phyloP scores from a whole-genome alignment of 1,140 invertebrate genomes.

The Olivierus martensii region DNA sequence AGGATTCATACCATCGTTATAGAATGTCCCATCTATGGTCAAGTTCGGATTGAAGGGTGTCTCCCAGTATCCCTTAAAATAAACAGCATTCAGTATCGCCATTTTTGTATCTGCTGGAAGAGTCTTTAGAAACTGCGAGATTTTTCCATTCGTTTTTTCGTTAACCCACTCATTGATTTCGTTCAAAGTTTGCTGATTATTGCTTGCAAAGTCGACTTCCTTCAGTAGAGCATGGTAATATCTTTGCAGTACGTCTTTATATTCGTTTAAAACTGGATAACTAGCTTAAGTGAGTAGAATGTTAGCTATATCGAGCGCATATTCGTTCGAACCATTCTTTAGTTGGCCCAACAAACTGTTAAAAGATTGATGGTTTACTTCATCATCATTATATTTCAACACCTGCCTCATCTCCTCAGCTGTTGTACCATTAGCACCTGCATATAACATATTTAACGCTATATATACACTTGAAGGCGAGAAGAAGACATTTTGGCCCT shows the following conservation, averaged over 20 bases:
- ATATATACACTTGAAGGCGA: slow-evolving; percentile 4
- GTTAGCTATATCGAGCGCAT: not conserved
- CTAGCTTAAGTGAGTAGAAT: not conserved
- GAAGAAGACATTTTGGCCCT: slow-evolving; percentile 9
- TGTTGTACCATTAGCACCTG: not conserved
- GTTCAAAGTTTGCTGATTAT: slow-evolving; percentile 32
- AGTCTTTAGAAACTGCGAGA: slow-evolving; percentile 40
- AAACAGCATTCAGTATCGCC: slow-evolving; percentile 58
- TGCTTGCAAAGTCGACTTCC: slow-evolving; percentile 1
- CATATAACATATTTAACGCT: slow-evolving; percentile 9
- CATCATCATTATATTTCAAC: not conserved
- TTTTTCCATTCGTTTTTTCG: slow-evolving; percentile 45
- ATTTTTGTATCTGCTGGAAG: slow-evolving; percentile 39
- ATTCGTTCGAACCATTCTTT: not conserved
- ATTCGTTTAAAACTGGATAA: not conserved
- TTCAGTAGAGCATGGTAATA: not conserved
- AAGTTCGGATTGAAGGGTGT: slow-evolving; percentile 45
- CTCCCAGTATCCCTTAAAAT: slow-evolving; percentile 63
- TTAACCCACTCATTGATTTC: slow-evolving; percentile 52
- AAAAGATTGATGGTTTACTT: not conserved
- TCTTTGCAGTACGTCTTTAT: not conserved
- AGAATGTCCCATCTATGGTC: slow-evolving; percentile 31
- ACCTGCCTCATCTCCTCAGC: slow-evolving; percentile 1
- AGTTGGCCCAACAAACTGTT: not conserved
- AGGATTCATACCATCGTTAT: slow-evolving; percentile 39